Conservation (phyloP, 1,140 invertebrate species). For the Drosophila baimaii region DNA sequence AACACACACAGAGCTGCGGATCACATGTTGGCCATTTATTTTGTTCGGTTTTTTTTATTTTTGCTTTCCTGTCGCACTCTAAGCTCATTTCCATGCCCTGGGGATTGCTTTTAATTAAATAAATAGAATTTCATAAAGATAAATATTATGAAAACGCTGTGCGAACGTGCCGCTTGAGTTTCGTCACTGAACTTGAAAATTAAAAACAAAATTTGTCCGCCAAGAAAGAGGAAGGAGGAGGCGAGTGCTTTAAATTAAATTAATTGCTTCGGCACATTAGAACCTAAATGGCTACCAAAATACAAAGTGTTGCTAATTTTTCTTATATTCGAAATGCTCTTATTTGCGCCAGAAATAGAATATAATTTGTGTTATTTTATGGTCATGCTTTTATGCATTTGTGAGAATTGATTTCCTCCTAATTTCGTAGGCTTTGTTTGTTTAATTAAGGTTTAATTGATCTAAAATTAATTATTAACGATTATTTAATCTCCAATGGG, state of each 20-base stretch:
- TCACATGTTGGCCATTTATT: slow-evolving; percentile 77
- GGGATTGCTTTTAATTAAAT: slow-evolving; percentile 61
- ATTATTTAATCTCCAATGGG: neutral
- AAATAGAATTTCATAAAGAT: slow-evolving; percentile 41
- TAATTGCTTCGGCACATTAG: slow-evolving; percentile 36
- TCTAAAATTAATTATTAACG: neutral
- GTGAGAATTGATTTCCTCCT: neutral
- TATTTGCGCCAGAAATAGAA: slow-evolving; percentile 8
- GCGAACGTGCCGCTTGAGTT: slow-evolving; percentile 14
- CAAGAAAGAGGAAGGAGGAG: slow-evolving; percentile 8
- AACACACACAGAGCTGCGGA: slow-evolving; percentile 23
- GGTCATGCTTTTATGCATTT: slow-evolving; percentile 1
- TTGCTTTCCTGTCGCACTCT: slow-evolving; percentile 8
- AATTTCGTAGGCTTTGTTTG: too few relatives aligned
- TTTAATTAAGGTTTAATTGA: neutral
- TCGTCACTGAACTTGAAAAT: slow-evolving; percentile 77
- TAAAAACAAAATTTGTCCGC: slow-evolving; percentile 53
- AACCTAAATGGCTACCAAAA: slow-evolving; percentile 27
- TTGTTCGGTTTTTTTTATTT: slow-evolving; percentile 15
- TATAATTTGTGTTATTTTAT: slow-evolving; percentile 6
- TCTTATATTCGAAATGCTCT: neutral
- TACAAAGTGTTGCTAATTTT: slow-evolving; percentile 1
- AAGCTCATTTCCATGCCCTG: slow-evolving; percentile 62
- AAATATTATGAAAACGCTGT: slow-evolving; percentile 24
- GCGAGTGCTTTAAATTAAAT: slow-evolving; percentile 21